Evolutionary conservation across 2,113 vertebrate genomes (phyloP).

Genomic region (Notarius quadriscutis): DNA sequence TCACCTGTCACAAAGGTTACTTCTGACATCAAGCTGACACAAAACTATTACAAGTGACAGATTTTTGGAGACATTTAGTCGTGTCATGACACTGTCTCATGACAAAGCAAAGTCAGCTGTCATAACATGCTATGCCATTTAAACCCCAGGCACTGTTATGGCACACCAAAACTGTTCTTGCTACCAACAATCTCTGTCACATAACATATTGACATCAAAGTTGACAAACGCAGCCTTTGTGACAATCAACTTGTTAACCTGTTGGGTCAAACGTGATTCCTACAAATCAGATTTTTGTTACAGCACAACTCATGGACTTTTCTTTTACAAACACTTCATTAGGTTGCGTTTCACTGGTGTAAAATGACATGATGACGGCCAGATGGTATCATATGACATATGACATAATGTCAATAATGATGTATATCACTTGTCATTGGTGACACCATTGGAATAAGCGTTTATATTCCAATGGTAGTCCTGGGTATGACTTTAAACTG

Average conservation of each 20-base stretch:
- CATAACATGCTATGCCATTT: not conserved
- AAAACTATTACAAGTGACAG: not conserved
- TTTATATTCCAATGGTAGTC: too few species aligned
- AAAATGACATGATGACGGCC: constrained; percentile 1
- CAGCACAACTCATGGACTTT: not conserved
- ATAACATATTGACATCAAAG: not conserved
- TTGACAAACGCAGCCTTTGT: not conserved
- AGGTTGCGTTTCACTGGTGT: not conserved
- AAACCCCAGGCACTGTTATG: not conserved
- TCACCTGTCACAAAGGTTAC: not conserved
- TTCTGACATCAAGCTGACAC: not conserved
- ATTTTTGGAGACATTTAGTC: not conserved
- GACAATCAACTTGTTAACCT: not conserved
- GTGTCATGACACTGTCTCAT: not conserved
- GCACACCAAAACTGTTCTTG: not conserved
- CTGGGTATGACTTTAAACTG: too few species aligned
- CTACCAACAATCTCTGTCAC: not conserved
- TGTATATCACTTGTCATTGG: not conserved
- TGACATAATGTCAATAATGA: not conserved
- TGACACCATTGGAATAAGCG: not conserved
- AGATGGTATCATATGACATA: not conserved
- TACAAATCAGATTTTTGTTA: not conserved
- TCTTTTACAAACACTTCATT: constrained; percentile 16
- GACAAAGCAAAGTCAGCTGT: not conserved
- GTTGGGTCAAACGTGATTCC: not conserved